Conservation (phyloP, 2,113 vertebrate genomes). For the Reinhardtius hippoglossoides region DNA sequence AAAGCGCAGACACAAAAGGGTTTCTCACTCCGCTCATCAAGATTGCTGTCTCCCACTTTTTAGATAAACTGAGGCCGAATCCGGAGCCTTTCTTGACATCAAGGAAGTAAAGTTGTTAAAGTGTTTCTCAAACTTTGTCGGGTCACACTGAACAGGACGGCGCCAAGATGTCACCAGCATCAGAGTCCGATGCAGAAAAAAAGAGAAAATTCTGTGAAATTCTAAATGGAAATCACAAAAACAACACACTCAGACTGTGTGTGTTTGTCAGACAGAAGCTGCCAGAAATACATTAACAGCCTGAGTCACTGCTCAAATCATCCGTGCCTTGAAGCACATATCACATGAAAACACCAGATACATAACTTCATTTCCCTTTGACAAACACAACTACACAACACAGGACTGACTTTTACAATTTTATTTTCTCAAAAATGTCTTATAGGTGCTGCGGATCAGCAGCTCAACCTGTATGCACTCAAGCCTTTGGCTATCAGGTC, state of each 20-base stretch:
- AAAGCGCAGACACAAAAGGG: not conserved
- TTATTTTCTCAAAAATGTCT: too few relatives aligned
- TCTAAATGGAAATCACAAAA: not conserved
- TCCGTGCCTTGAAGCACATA: not conserved
- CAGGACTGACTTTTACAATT: too few relatives aligned
- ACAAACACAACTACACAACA: too few relatives aligned
- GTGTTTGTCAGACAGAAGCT: not conserved
- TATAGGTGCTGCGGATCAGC: too few relatives aligned
- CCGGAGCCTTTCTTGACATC: too few relatives aligned
- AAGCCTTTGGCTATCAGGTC: too few relatives aligned
- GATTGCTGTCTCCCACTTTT: not conserved
- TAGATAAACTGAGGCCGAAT: not conserved
- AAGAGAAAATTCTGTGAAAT: not conserved
- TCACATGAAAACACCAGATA: conserved; percentile 5
- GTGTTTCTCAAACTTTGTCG: conserved; percentile 12
- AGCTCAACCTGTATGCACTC: too few relatives aligned
- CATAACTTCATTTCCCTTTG: not conserved
- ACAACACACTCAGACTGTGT: not conserved
- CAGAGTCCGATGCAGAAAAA: not conserved
- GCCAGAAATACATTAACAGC: conserved; percentile 12
- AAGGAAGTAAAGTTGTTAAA: not conserved
- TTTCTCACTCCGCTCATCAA: not conserved
- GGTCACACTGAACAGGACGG: not conserved
- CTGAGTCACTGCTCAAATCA: conserved; percentile 17
- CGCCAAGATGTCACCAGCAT: not conserved